Base-by-base conservation (phyloP, 2,888 invertebrate genomes). In the Ernsta delagoae region DNA sequence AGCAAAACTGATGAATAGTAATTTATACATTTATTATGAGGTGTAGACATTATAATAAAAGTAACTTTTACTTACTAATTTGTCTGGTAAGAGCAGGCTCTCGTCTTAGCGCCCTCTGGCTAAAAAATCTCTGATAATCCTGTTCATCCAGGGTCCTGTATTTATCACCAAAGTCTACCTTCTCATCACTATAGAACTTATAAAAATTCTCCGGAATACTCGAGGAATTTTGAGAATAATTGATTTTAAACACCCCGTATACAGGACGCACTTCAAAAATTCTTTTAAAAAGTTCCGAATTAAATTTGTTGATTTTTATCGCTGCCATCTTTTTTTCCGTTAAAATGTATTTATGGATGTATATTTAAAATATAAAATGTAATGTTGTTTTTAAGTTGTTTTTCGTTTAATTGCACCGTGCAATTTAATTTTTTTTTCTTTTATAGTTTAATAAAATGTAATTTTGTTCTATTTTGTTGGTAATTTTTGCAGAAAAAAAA, bases 1-100 rank as follows among this genome's bases (percentile, higher is more conserved):
- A 24, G 24, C 24, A 24, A 1, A 24, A 24, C 24, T 24, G 3
- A 24, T 24, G 24, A n/a, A n/a, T n/a, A n/a, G n/a, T n/a, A n/a
- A n/a, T n/a, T n/a, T n/a, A n/a, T n/a, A n/a, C n/a, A n/a, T 24
- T 1, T 24, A 24, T 24, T 24, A 24, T 24, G 3, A 1, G 24
- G 24, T 24, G 24, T 24, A 24, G 24, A 24, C 3, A 24, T 1
- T 24, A 24, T 24, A 24, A 36, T 3, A 36, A 36, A 36, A 4
- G 6, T 36, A n/a, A 9, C 4, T 1, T 11, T 3, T 60, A 88
- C 92, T 90, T 69, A 93, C 93, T 89, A 39, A 93, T 84, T 48
- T 84, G 84, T 41, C 93, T 87, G 0, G 93, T 93, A 1, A 92
- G 72, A 0, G 87, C 86, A 0, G 93, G 89, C 57, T 92, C 87